These are phyloP conservation scores for Sebastiscus tertius DNA, from an alignment of 2,797 vertebrate species.

Conservation along the genomic window DNA sequence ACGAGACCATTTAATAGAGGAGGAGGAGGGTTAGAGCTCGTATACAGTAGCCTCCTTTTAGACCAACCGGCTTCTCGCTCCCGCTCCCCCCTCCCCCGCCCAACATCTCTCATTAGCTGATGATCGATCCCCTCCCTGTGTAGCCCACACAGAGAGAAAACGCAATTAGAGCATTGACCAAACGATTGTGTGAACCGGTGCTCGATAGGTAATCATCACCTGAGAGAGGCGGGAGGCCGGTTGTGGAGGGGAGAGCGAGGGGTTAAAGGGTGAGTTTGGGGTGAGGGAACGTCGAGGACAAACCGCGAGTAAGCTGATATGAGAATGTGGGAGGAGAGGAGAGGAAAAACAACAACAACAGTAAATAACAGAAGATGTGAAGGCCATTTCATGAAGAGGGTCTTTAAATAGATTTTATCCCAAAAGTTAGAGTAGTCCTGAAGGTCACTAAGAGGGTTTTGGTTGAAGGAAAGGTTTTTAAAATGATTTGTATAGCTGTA, in stretches of 20 bases:
- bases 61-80: constrained; percentile 3
- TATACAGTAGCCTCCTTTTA: constrained; percentile 46
- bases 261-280: constrained; percentile 26
- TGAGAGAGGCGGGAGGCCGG: constrained; percentile 43
- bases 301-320: constrained; percentile 5
- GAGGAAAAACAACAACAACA: neutral
- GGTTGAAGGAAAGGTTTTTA: neutral
- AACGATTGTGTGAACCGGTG: constrained; percentile 75
- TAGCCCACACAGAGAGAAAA: constrained; percentile 71
- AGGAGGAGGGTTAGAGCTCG: constrained; percentile 26
- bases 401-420: neutral
- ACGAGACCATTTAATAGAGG: constrained; percentile 45
- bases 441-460: neutral
- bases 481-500: neutral
- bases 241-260: constrained; percentile 8
- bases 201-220: constrained; percentile 81
- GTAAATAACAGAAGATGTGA: neutral
- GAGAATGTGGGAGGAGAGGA: neutral
- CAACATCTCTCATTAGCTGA: constrained; percentile 73
- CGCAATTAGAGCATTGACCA: constrained; percentile 79
- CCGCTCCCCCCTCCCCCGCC: neutral
- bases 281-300: neutral
- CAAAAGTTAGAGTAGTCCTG: neutral
- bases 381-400: neutral
- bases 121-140: constrained; percentile 69